Base-by-base conservation (phyloP, 2,113 vertebrate species). In the Scopus umbretta region DNA sequence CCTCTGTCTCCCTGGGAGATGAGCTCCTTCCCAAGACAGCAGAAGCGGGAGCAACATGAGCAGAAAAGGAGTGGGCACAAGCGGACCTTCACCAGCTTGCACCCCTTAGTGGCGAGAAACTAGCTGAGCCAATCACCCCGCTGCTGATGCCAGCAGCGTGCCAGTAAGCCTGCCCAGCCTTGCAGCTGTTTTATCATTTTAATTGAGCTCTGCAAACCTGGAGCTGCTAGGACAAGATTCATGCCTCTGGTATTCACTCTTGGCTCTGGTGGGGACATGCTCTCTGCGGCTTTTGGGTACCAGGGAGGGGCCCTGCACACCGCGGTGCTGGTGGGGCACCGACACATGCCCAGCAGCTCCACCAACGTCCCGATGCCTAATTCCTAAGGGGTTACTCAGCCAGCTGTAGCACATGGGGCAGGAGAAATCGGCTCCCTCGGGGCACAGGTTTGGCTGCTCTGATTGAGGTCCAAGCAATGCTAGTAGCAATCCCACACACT, bases 181-280 rank as follows among this genome's bases (percentile, higher is more conserved):
- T 97, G 97, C 93, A 68, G 78, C 36, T 0, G 3, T 73, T 94
- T 82, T 85, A 92, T 94, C 45, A 26, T 81, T 89, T 86, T 96
- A 96, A 97, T 97, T 98, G 94, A 94, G 87, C 86, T 94, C 93
- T 95, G 91, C 92, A 95, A 95, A 96, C 91, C 84, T 1, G 1
- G 95, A 93, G 93, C 89, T 87, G 93, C 96, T 83, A 36, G 73
- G 75, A 75, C 94, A 96, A 90, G 95, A 97, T 86, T 97, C 95
- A 96, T 56, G 58, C 53, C 92, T 92, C 85, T 93, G 97, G 97
- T 89, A 98, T 97, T 97, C 6, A 1, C 82, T 93, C 76, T 92
- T 94, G 96, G 94, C 97, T 96, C 36, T 0, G 0, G 43, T 25
- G 16, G 75, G 71, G 84, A 65, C 18, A 34, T 0, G 4, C 52